Evolutionary conservation across 2,888 invertebrate species (phyloP).

Genomic region (Drosophila limbata): DNA sequence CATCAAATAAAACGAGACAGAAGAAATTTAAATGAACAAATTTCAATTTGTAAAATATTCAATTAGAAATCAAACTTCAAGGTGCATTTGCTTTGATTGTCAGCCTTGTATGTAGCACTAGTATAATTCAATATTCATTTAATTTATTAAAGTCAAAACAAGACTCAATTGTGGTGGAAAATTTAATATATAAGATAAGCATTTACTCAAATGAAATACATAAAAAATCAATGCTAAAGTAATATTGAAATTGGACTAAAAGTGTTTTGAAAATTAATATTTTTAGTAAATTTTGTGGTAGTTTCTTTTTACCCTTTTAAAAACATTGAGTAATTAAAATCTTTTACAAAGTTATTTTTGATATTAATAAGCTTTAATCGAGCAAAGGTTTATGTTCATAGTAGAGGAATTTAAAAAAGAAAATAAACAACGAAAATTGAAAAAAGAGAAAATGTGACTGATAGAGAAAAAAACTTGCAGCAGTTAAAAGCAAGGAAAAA

Average conservation of each 20-base stretch:
- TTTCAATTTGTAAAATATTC: slow-evolving; percentile 49
- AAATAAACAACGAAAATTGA: slow-evolving; percentile 3
- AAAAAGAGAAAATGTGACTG: slow-evolving; percentile 44
- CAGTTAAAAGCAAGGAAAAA: slow-evolving; percentile 49
- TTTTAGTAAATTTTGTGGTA: too few species aligned
- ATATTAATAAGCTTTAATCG: too few species aligned
- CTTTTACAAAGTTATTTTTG: too few species aligned
- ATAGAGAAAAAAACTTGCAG: slow-evolving; percentile 53
- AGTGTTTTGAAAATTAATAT: background rate
- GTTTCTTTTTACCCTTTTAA: too few species aligned
- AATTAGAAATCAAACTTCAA: slow-evolving; percentile 39
- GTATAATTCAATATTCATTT: background rate
- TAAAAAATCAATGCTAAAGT: background rate
- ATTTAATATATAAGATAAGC: background rate
- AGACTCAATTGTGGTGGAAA: background rate
- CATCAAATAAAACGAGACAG: slow-evolving; percentile 45
- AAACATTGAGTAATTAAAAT: too few species aligned
- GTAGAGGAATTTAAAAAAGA: background rate
- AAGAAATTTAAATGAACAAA: slow-evolving; percentile 46
- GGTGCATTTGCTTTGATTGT: background rate
- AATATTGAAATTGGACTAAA: background rate
- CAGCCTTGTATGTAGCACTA: background rate
- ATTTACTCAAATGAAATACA: background rate
- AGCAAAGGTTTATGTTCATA: too few species aligned
- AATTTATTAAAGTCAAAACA: background rate